Conservation (phyloP, 2,797 vertebrate species). For the Botia almorhae region DNA sequence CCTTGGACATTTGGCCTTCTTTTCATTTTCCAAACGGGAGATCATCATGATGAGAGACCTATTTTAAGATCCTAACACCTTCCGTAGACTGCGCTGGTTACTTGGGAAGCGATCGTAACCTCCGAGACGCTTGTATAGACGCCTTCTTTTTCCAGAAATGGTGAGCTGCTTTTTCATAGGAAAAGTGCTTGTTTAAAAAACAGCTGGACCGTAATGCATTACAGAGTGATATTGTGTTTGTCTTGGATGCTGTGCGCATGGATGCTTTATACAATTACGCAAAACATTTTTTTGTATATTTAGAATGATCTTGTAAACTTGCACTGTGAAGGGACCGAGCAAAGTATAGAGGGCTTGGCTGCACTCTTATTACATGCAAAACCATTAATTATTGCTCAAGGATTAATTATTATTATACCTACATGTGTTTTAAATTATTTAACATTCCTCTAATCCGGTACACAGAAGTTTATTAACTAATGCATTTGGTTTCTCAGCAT, state of each 20-base stretch:
- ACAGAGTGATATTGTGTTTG: slow-evolving; percentile 3
- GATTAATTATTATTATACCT: slow-evolving; percentile 6
- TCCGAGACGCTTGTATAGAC: slow-evolving; percentile 31
- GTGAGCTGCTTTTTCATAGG: slow-evolving; percentile 69
- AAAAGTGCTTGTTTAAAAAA: slow-evolving; percentile 61
- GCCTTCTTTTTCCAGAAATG: slow-evolving; percentile 69
- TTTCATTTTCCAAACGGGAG: slow-evolving; percentile 44
- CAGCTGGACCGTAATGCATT: slow-evolving; percentile 46
- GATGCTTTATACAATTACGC: slow-evolving; percentile 30
- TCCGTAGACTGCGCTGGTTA: background rate
- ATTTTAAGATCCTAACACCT: slow-evolving; percentile 30
- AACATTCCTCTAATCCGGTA: background rate
- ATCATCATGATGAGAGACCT: slow-evolving; percentile 52
- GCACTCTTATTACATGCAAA: slow-evolving; percentile 10
- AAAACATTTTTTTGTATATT: slow-evolving; percentile 20
- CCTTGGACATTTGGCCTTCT: slow-evolving; percentile 46
- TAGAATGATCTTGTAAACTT: slow-evolving; percentile 44
- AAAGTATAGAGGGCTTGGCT: slow-evolving; percentile 38
- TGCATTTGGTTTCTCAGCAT: slow-evolving; percentile 19
- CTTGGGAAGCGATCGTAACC: background rate
- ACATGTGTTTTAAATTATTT: background rate
- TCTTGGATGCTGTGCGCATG: slow-evolving; percentile 2
- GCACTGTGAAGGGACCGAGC: slow-evolving; percentile 14
- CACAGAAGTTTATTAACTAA: slow-evolving; percentile 38
- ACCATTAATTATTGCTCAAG: slow-evolving; percentile 13